Conservation (phyloP, 2,888 invertebrate genomes). For the Erebia ligea region DNA sequence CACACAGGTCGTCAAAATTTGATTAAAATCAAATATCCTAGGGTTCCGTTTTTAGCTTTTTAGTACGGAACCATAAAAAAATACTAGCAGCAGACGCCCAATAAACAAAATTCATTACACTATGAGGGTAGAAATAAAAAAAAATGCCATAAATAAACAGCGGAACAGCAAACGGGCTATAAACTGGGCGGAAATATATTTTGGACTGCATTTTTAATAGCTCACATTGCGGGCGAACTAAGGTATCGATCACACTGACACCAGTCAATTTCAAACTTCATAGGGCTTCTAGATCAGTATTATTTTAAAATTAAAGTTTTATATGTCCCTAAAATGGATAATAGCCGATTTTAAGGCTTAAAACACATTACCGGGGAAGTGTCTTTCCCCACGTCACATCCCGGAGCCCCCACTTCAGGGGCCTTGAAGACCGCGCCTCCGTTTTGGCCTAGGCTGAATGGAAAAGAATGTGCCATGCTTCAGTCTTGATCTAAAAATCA, state of each 20-base stretch:
- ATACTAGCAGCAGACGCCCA: conserved; percentile 34
- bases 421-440: too few species aligned
- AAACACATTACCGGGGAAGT: too few species aligned
- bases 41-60: not conserved
- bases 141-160: conserved; percentile 47
- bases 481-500: too few species aligned
- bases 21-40: not conserved
- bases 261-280: not conserved
- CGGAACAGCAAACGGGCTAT: conserved; percentile 42
- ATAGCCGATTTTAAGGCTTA: too few species aligned
- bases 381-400: too few species aligned
- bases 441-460: too few species aligned
- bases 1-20: too few species aligned
- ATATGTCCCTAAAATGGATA: too few species aligned
- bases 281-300: too few species aligned
- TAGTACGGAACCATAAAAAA: conserved; percentile 22
- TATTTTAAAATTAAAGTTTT: too few species aligned
- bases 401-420: too few species aligned
- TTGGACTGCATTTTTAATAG: conserved; percentile 50
- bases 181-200: conserved; percentile 49
- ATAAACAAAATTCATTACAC: conserved; percentile 52
- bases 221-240: conserved; percentile 41
- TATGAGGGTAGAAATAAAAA: conserved; percentile 42
- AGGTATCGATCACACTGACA: not conserved
- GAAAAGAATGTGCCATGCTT: too few species aligned